phyloP scores from a whole-genome alignment of 1,140 invertebrate genomes.

The Dreissena rostriformis region DNA sequence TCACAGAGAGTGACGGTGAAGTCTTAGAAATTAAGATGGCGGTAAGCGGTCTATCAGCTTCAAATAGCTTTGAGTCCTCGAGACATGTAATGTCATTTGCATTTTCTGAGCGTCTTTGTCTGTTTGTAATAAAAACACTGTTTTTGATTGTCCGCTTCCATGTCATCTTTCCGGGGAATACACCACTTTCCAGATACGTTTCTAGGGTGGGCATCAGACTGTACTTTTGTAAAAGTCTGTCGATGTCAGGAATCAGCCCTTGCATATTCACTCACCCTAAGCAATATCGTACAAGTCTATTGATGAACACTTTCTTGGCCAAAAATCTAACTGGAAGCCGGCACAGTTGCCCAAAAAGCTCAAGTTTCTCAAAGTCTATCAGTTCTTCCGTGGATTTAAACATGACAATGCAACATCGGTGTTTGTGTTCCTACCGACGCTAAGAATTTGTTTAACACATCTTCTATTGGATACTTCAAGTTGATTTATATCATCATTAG shows the following conservation, averaged over 20 bases:
- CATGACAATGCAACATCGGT: neutral
- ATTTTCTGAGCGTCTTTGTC: too few relatives aligned
- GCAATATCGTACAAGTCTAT: neutral
- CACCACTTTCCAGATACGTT: neutral
- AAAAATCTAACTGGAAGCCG: neutral
- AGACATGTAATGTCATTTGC: too few relatives aligned
- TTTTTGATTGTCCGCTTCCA: neutral
- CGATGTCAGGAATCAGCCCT: neutral
- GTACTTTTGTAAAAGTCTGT: neutral
- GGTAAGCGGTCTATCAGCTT: too few relatives aligned
- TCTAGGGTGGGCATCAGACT: neutral
- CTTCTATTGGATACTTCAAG: constrained; percentile 9
- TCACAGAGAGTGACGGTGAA: too few relatives aligned
- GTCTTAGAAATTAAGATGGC: too few relatives aligned
- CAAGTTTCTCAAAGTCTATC: neutral
- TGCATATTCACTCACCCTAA: neutral
- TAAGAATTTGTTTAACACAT: constrained; percentile 25
- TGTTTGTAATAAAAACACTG: too few relatives aligned
- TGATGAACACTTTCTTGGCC: constrained; percentile 1
- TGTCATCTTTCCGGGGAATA: neutral
- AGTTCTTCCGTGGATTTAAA: neutral
- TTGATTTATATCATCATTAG: neutral
- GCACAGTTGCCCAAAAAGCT: constrained; percentile 21
- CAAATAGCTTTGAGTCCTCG: too few relatives aligned
- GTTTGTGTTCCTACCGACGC: neutral